These are phyloP conservation scores for Phenganax stokvisi DNA, from an alignment of 92 coral and sea anemone genomes.

Conservation along the genomic window DNA sequence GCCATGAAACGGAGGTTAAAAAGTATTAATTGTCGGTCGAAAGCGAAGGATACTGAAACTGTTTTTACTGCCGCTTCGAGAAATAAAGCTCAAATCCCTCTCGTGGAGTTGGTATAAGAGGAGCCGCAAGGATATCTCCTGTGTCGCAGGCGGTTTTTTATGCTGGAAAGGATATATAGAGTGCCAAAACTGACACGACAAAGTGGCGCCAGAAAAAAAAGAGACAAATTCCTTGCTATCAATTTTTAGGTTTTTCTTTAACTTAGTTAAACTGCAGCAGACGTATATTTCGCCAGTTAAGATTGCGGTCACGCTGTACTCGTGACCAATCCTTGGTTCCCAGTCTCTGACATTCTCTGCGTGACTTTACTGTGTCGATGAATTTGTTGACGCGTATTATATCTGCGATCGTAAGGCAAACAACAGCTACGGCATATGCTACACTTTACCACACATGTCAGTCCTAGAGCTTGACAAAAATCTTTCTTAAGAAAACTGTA, in stretches of 20 bases:
- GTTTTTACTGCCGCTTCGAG: background rate
- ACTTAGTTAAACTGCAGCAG: too few relatives aligned
- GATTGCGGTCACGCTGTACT: background rate
- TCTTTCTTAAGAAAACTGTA: constrained; percentile 22
- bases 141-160: too few relatives aligned
- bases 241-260: too few relatives aligned
- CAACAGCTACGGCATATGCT: background rate
- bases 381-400: background rate
- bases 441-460: background rate
- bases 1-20: background rate
- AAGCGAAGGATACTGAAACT: background rate
- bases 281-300: too few relatives aligned
- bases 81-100: background rate
- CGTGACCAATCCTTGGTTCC: constrained; percentile 1
- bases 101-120: background rate
- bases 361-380: background rate
- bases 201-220: too few relatives aligned
- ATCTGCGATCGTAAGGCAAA: constrained; percentile 16
- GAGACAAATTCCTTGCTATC: too few relatives aligned
- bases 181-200: too few relatives aligned
- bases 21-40: background rate
- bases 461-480: background rate
- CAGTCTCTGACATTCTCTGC: background rate
- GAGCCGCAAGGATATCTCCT: too few relatives aligned
- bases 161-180: too few relatives aligned